Evolutionary conservation across 2,113 vertebrate genomes (phyloP).

Genomic region (Oryzias woworae): DNA sequence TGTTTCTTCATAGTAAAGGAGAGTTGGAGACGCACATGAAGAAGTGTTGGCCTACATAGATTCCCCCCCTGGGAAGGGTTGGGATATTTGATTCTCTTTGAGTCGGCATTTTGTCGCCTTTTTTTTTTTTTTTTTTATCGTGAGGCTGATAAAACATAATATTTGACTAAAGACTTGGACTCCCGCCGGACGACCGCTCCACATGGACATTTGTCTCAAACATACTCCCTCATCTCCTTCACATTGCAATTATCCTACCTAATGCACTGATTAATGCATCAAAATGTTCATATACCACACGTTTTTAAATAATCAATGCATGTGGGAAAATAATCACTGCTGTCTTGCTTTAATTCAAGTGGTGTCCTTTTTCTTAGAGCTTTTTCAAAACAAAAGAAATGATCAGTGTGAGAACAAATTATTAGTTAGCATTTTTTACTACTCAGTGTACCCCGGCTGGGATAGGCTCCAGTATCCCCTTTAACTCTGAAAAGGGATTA

Average conservation of each 20-base stretch:
- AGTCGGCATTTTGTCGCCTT: slow-evolving; percentile 80
- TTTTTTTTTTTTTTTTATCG: slow-evolving; percentile 75
- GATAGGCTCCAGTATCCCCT: too few species aligned
- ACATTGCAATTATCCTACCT: slow-evolving; percentile 25
- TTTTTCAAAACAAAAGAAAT: too few species aligned
- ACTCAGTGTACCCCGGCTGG: too few species aligned
- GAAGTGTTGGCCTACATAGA: slow-evolving; percentile 73
- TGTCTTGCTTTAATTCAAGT: slow-evolving; percentile 1
- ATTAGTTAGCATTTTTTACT: too few species aligned
- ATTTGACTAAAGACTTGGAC: slow-evolving; percentile 69
- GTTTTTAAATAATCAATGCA: slow-evolving; percentile 17
- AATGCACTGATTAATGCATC: slow-evolving; percentile 48
- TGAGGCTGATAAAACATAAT: slow-evolving; percentile 77
- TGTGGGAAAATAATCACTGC: background rate
- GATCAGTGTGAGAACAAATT: too few species aligned
- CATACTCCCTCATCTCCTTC: slow-evolving; percentile 39
- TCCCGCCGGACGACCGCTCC: slow-evolving; percentile 71
- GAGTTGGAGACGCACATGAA: slow-evolving; percentile 28
- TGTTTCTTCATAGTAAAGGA: slow-evolving; percentile 26
- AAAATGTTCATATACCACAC: slow-evolving; percentile 33
- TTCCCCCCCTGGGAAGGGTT: slow-evolving; percentile 65
- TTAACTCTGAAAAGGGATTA: too few species aligned
- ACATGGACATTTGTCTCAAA: slow-evolving; percentile 66
- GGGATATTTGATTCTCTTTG: slow-evolving; percentile 73
- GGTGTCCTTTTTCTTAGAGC: background rate